These are phyloP conservation scores for Stichodactyla helianthus DNA, from an alignment of 64 coral and sea anemone species.

Conservation along the genomic window DNA sequence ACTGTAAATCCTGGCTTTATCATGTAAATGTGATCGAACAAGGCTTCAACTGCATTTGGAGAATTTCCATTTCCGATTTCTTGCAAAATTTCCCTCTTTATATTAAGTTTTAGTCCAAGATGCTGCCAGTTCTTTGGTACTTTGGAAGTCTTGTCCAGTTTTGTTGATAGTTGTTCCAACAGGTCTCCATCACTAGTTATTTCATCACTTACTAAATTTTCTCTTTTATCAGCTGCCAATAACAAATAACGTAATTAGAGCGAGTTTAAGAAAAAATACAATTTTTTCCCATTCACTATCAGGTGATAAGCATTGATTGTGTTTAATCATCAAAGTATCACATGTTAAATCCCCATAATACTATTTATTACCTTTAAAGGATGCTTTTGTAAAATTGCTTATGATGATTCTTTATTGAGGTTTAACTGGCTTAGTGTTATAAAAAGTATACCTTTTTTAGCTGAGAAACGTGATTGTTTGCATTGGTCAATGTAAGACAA, in stretches of 20 bases:
- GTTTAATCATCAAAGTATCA: no score
- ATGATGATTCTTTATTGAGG: no score
- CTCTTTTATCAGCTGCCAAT: neutral
- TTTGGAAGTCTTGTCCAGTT: neutral
- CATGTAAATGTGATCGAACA: neutral
- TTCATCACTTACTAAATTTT: neutral
- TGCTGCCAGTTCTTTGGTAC: neutral
- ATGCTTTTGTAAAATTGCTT: no score
- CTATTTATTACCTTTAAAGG: no score
- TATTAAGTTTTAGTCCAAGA: neutral
- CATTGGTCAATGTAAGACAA: no score
- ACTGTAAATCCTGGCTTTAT: neutral
- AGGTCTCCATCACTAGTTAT: neutral
- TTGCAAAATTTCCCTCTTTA: neutral
- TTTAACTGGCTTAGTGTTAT: no score
- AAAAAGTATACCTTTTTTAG: no score
- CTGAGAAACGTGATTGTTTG: no score
- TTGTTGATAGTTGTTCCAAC: neutral
- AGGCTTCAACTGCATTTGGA: neutral
- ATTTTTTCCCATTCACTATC: neutral
- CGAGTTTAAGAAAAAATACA: neutral
- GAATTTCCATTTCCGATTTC: constrained; percentile 12
- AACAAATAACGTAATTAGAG: neutral
- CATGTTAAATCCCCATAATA: no score
- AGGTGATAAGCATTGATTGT: no score